Evolutionary conservation across 1,140 invertebrate species (phyloP).

Genomic region (Forficula auricularia): DNA sequence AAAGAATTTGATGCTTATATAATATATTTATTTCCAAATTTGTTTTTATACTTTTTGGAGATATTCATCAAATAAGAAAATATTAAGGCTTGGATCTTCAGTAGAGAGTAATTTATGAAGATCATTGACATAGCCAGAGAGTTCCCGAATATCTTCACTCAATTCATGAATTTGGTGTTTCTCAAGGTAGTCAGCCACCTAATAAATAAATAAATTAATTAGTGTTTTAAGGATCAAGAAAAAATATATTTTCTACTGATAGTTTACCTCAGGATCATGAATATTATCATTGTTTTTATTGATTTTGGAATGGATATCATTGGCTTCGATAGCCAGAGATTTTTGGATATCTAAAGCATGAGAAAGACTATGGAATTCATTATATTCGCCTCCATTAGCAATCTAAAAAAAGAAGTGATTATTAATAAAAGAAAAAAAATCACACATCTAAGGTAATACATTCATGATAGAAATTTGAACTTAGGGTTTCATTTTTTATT

Average conservation of each 20-base stretch:
- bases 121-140: constrained; percentile 53
- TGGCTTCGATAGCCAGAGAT: constrained; percentile 42
- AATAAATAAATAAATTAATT: constrained; percentile 9
- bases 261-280: constrained; percentile 46
- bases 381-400: constrained; percentile 20
- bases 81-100: constrained; percentile 32
- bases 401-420: not conserved
- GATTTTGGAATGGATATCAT: constrained; percentile 40
- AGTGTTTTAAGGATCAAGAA: not conserved
- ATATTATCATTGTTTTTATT: constrained; percentile 27
- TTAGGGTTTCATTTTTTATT: too few relatives aligned
- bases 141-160: constrained; percentile 38
- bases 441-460: too few relatives aligned
- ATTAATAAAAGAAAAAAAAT: constrained; percentile 5
- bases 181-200: constrained; percentile 51
- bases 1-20: too few relatives aligned
- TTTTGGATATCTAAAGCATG: constrained; percentile 57
- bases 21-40: too few relatives aligned
- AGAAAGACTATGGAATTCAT: constrained; percentile 49
- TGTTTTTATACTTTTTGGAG: constrained; percentile 48
- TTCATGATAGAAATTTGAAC: too few relatives aligned
- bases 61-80: constrained; percentile 63
- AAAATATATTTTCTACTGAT: too few relatives aligned
- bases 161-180: constrained; percentile 54
- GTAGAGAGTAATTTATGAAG: constrained; percentile 40